These are phyloP conservation scores for honey bee (Apis mellifera) DNA, from an alignment of 1,140 invertebrate genomes.

Conservation along the genomic window DNA sequence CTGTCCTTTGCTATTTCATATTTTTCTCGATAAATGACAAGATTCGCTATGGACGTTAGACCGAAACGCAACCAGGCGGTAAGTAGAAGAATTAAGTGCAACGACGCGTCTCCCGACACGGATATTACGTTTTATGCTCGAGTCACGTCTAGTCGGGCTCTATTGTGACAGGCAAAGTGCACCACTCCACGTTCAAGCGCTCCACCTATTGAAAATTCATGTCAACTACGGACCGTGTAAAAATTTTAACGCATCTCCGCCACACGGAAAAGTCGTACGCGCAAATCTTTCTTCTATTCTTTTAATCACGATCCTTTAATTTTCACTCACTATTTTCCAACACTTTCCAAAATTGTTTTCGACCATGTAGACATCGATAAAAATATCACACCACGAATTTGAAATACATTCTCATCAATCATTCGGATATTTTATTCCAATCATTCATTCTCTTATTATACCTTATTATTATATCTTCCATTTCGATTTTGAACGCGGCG, in stretches of 20 bases:
- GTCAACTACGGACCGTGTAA: slow-evolving; percentile 19
- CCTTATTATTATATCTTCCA: no score
- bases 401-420: no score
- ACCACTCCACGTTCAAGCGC: slow-evolving; percentile 25
- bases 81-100: slow-evolving; percentile 37
- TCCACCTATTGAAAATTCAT: slow-evolving; percentile 38
- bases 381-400: no score
- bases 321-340: no score
- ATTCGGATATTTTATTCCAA: no score
- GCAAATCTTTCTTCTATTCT: not conserved
- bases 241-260: slow-evolving; percentile 22
- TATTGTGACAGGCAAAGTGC: slow-evolving; percentile 40
- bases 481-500: not conserved
- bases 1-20: no score
- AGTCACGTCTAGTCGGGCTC: slow-evolving; percentile 29
- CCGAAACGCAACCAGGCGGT: not conserved
- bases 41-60: not conserved
- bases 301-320: not conserved
- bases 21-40: no score
- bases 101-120: not conserved
- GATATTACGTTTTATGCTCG: slow-evolving; percentile 22
- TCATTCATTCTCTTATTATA: not conserved
- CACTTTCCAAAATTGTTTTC: no score
- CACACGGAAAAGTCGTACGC: not conserved
- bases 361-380: no score